Evolutionary conservation across 2,888 invertebrate species (phyloP).

Genomic region (Ophraella communa): DNA sequence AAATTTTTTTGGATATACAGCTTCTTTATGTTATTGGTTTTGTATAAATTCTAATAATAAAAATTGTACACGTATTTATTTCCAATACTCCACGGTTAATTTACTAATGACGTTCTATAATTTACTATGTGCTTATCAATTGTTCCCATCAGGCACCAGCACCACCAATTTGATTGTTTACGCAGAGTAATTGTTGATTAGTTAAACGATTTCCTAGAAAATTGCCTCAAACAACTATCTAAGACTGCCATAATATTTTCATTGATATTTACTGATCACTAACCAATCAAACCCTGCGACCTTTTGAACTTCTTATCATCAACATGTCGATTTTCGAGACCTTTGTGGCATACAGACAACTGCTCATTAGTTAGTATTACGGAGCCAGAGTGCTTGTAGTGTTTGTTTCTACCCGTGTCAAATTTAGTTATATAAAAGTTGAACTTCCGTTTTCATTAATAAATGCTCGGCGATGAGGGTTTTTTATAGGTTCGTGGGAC

Average conservation of each 20-base stretch:
- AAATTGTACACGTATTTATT: not conserved
- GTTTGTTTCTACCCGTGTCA: conserved; percentile 19
- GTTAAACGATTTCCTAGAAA: conserved; percentile 25
- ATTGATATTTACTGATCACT: conserved; percentile 29
- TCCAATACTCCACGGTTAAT: not conserved
- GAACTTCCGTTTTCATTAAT: conserved; percentile 13
- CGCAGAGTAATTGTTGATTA: not conserved
- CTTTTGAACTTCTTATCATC: conserved; percentile 45
- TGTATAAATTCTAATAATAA: not conserved
- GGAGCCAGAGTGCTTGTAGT: conserved; percentile 22
- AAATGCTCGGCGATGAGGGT: conserved; percentile 30
- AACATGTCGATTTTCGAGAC: conserved; percentile 40
- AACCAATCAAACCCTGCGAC: conserved; percentile 41
- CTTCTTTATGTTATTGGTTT: too few species aligned
- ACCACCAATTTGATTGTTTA: not conserved
- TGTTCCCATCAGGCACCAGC: not conserved
- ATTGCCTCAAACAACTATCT: conserved; percentile 19
- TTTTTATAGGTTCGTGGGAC: conserved; percentile 25
- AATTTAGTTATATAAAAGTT: conserved; percentile 20
- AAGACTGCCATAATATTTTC: conserved; percentile 23
- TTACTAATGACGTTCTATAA: not conserved
- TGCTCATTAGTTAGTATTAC: conserved; percentile 30
- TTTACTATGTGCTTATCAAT: not conserved
- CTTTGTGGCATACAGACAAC: conserved; percentile 30
- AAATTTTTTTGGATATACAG: too few species aligned